Evolutionary conservation across 2,888 invertebrate genomes (phyloP), one percentile per base, ranked within the genome.

Genomic region (Andrena flavipes): DNA sequence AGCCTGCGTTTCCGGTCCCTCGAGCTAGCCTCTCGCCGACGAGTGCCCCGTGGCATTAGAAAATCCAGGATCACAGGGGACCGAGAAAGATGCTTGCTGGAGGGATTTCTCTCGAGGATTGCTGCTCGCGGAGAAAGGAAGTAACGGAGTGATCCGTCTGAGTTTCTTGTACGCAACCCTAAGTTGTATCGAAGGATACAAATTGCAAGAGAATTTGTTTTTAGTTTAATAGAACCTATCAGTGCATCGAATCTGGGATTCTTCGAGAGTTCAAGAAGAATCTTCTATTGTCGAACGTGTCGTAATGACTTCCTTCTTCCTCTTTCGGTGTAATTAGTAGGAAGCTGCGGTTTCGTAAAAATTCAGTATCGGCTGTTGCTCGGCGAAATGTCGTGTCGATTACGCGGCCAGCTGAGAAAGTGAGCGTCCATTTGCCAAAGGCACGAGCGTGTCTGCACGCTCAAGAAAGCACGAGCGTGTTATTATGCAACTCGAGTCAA

Each of bases 21-120:
- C 65, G 26, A 71, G 80, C 69, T 20, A 69, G 35, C 68, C 71
- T 67, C 51, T 83, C 73, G 56, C 74, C 30, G 33, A 26, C 48
- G 42, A 56, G 4, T 4, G 23, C 23, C 23, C 10, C 56, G 56
- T 65, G 65, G 49, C 67, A 75, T 78, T 72, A 69, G 68, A 78
- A 75, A 29, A 72, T 59, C 70, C 59, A 59, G 48, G 62, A 56
- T 56, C 68, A 59, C 65, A 77, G 49, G 48, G 48, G 56, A 77
- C 8, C 23, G 29, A 62, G 67, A 73, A 51, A 33, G 51, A 74
- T 51, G 63, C 23, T 62, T 51, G 69, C 60, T 51, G 54, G 80
- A 42, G 42, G 42, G 0, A 42, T 87, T 84, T 87, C 82, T 75
- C 80, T 54, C 3, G 78, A 64, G 86, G 63, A 70, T 60, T 51